A percentile compares a stretch with the other conserved stretches of the same genome.
phyloP scores from a whole-genome alignment of 92 coral and sea anemone species.

The Parazoanthus swiftii region DNA sequence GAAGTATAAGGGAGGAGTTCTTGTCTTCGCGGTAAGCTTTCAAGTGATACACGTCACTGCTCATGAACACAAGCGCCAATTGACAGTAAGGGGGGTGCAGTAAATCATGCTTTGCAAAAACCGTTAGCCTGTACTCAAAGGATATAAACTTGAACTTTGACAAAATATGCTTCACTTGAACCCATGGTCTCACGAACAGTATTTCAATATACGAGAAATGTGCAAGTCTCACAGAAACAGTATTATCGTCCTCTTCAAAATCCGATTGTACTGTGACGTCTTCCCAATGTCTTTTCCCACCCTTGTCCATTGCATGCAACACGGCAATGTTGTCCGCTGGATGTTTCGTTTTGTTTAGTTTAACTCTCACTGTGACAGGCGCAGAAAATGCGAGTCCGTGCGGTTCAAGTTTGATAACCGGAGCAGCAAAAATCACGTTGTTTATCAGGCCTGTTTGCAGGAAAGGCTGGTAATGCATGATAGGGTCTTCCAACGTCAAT shows the following conservation, averaged over 20 bases:
- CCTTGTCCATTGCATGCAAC: not conserved
- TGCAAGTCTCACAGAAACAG: not conserved
- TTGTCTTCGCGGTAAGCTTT: not conserved
- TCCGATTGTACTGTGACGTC: not conserved
- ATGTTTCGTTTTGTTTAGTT: not conserved
- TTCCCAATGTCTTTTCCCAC: not conserved
- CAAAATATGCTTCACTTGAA: not conserved
- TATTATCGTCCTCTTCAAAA: not conserved
- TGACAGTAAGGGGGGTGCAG: not conserved
- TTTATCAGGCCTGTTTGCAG: not conserved
- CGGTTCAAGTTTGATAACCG: not conserved
- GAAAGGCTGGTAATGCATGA: not conserved
- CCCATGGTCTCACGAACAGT: constrained; percentile 2
- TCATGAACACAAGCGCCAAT: not conserved
- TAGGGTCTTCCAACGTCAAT: not conserved
- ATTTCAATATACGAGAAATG: not conserved
- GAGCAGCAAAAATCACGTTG: not conserved
- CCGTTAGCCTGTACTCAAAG: not conserved
- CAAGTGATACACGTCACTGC: not conserved
- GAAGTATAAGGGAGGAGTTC: not conserved
- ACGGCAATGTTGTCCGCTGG: not conserved
- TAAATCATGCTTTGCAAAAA: not conserved
- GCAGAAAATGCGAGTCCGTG: not conserved
- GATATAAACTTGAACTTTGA: not conserved
- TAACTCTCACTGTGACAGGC: not conserved